phyloP scores from a whole-genome alignment of 1,140 invertebrate species.

The Himalopsyche phryganea region DNA sequence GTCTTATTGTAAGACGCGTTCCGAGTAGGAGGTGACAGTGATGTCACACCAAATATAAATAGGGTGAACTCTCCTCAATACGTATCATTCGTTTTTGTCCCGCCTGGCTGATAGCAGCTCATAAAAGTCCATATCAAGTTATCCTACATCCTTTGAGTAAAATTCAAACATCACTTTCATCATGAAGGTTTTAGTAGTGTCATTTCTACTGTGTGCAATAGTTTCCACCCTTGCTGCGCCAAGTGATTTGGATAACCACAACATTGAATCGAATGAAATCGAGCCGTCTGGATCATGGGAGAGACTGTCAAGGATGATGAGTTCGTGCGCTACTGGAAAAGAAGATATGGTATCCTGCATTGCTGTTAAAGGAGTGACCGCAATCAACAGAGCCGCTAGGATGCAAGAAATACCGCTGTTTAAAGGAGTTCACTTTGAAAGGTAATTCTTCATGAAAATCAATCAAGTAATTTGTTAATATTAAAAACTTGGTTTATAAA shows the following conservation, averaged over 20 bases:
- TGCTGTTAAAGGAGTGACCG: constrained; percentile 55
- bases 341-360: constrained; percentile 57
- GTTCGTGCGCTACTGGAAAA: constrained; percentile 24
- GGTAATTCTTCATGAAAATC: too few species aligned
- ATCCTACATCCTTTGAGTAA: constrained; percentile 3
- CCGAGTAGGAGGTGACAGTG: constrained; percentile 6
- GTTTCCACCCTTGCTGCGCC: constrained; percentile 35
- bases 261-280: constrained; percentile 35
- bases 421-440: constrained; percentile 57
- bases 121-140: not conserved
- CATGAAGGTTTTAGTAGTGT: not conserved
- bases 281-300: constrained; percentile 26
- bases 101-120: constrained; percentile 17
- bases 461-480: too few species aligned
- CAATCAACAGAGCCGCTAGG: constrained; percentile 55
- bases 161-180: constrained; percentile 5
- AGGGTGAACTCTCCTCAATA: constrained; percentile 16
- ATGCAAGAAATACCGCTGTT: constrained; percentile 55
- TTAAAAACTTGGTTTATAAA: too few species aligned
- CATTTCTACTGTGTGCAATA: not conserved
- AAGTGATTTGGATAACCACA: constrained; percentile 38
- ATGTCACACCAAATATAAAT: constrained; percentile 33
- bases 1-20: not conserved
- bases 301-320: constrained; percentile 27
- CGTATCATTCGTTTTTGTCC: constrained; percentile 21